Evolutionary conservation across 2,888 invertebrate genomes (phyloP), one percentile per base, ranked within the genome.

Genomic region (Graphium colonna): DNA sequence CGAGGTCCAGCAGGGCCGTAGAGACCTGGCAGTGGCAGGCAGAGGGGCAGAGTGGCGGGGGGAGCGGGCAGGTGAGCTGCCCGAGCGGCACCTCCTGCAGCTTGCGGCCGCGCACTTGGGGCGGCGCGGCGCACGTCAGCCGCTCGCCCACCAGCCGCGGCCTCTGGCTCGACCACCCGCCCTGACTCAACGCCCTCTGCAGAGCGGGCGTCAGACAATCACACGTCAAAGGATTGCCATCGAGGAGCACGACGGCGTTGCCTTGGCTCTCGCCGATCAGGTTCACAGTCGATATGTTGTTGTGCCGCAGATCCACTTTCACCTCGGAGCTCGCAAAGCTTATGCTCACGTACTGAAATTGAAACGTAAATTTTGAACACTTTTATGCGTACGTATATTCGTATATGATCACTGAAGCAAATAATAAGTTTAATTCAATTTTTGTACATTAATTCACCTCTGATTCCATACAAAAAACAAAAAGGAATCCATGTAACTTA

Each of bases 151-250:
- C 9, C n/a, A 44, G 47, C 3, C 39, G 26, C 10, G 15, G 43
- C 7, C 36, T 1, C 8, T 28, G 10, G 16, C 16, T n/a, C n/a
- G 10, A 31, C 56, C 26, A 2, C 49, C 50, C 31, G 36, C 31
- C 1, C 33, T 16, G 26, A 16, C 2, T 18, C 31, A 62, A 52
- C 0, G 77, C 56, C 1, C 51, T 31, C 38, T 67, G 73, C 0
- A 77, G 43, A 0, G 49, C 17, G 13, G 53, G 40, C 15, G 28
- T 4, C n/a, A 16, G 2, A 45, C 80, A 80, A 52, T 74, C 72
- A 56, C 81, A 79, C 4, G 0, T 0, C 16, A 72, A 60, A 0
- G 76, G 77, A 48, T 80, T 80, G 44, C 65, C 8, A 10, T 64
- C 67, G 0, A 80, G 52, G 0, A 67, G 47, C 3, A 79, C 41